A percentile compares a stretch with the other conserved stretches of the same genome.
Conservation (phyloP, 2,113 vertebrate genomes). For the Urocolius indicus region DNA sequence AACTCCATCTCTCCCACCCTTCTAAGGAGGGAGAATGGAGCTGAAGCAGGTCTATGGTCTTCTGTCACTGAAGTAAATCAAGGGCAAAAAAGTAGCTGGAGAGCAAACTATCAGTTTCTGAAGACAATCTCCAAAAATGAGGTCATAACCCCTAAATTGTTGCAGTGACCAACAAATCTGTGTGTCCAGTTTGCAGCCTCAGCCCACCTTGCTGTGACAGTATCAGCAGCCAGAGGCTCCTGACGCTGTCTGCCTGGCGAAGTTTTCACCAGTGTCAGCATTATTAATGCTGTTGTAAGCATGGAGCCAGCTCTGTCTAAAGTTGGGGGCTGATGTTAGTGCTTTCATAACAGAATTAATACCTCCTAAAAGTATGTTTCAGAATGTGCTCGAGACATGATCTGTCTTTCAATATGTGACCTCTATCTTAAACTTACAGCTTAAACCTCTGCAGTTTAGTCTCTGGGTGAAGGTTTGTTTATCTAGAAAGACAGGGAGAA, state of each 20-base stretch:
- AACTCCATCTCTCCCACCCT: accelerated
- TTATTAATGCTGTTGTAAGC: background rate
- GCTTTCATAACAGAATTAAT: background rate
- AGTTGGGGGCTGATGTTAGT: background rate
- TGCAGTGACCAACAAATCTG: background rate
- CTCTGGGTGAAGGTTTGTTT: conserved; percentile 26
- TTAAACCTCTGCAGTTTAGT: conserved; percentile 17
- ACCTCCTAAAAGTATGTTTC: background rate
- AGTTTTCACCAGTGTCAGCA: background rate
- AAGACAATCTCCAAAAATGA: background rate
- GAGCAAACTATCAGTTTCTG: background rate
- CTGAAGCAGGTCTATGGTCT: background rate
- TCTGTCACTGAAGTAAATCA: background rate
- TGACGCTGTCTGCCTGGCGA: background rate
- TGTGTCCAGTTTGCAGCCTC: background rate
- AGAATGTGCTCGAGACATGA: background rate
- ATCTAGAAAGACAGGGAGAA: conserved; percentile 4
- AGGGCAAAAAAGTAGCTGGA: background rate
- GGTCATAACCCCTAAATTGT: background rate
- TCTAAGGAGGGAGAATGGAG: accelerated
- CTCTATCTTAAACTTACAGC: conserved; percentile 30
- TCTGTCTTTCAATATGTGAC: background rate
- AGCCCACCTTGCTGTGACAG: no score
- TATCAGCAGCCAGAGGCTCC: background rate
- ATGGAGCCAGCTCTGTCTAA: background rate